A percentile compares a stretch with the other conserved stretches of the same genome.
Evolutionary conservation across 2,888 invertebrate species (phyloP).

Genomic region (Lutraria lutraria): DNA sequence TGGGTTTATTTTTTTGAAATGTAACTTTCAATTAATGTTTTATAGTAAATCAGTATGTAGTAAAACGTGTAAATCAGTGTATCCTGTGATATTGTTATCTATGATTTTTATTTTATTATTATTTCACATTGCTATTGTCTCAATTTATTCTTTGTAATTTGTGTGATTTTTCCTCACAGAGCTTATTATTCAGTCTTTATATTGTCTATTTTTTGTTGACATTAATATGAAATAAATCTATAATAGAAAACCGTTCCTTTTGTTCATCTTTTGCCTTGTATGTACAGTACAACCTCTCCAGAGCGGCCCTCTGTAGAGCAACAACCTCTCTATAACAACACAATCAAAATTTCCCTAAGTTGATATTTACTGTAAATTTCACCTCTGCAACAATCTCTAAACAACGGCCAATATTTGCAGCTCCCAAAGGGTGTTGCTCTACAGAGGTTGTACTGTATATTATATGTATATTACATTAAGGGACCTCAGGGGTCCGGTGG

Average conservation of each 20-base stretch:
- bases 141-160: conserved; percentile 5
- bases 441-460: neutral
- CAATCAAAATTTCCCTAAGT: too few species aligned
- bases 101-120: neutral
- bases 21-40: neutral
- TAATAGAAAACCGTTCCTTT: neutral
- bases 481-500: too few species aligned
- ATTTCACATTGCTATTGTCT: conserved; percentile 24
- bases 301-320: too few species aligned
- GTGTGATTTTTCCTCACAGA: neutral
- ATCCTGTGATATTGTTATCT: conserved; percentile 15
- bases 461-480: too few species aligned
- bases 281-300: too few species aligned
- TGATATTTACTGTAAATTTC: too few species aligned
- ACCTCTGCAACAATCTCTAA: too few species aligned
- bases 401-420: too few species aligned
- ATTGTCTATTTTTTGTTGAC: conserved; percentile 18
- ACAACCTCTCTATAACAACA: too few species aligned
- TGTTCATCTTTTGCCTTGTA: neutral
- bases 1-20: neutral
- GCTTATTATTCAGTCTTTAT: conserved; percentile 23
- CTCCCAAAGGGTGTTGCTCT: neutral
- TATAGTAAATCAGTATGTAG: neutral
- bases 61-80: neutral
- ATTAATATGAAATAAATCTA: conserved; percentile 1